Evolutionary conservation across 1,140 invertebrate species (phyloP), one percentile per base, ranked within the genome.

Genomic region (Diabrotica undecimpunctata): DNA sequence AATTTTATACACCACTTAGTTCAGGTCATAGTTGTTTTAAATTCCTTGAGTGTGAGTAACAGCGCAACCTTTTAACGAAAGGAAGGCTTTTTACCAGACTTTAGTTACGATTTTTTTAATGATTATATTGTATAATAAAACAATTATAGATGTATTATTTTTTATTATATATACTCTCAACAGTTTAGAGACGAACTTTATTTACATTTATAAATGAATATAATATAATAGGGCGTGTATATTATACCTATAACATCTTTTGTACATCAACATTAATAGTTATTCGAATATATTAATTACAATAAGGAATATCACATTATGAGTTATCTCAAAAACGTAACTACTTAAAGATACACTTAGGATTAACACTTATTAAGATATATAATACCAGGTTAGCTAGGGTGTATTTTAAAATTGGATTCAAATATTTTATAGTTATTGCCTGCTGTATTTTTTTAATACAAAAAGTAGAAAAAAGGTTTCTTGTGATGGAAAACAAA

Each of bases 241-340:
- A 46, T 46, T 46, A 46, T 25, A 25, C 8, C 41, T n/a, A 46
- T 46, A 46, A 46, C 41, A 46, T 46, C 25, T 46, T 46, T 46
- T 46, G 41, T 46, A 46, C 41, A 46, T 46, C 41, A 46, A 46
- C 41, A 46, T 46, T 46, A 46, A 46, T 46, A 46, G 3, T 46
- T 46, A 46, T 46, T 46, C 41, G 41, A 46, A 46, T 46, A 46
- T 46, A 46, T 5, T 46, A 46, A 46, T 46, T 46, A 46, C n/a
- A 46, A 46, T 46, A 46, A 46, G 41, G 41, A 46, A 46, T 46
- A 46, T 46, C 41, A 46, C 41, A 46, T 46, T 46, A 46, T 46
- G 41, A 46, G 41, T 46, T 46, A 10, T 8, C n/a, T 46, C 5
- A 46, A n/a, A 46, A 46, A 46, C 41, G 8, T 46, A 8, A 46